Conservation (phyloP, 1,140 invertebrate species). For the Physella acuta region DNA sequence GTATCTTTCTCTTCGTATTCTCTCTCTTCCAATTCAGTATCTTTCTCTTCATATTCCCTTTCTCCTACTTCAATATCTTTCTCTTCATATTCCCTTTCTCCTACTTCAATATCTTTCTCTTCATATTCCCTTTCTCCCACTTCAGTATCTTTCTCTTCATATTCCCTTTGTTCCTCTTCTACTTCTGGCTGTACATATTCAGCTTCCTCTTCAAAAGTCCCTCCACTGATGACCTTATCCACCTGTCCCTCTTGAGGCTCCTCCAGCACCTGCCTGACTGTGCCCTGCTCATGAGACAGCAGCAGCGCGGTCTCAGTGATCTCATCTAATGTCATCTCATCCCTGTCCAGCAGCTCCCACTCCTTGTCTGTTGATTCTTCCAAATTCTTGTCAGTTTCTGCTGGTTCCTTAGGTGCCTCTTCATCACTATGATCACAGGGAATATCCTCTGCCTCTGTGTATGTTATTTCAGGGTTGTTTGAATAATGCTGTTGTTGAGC, state of each 20-base stretch:
- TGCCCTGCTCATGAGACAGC: no score
- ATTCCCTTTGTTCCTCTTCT: neutral
- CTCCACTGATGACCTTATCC: neutral
- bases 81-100: neutral
- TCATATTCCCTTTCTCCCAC: neutral
- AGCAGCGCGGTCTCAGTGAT: no score
- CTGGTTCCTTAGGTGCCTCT: no score
- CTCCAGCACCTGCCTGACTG: no score
- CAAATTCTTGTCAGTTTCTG: no score
- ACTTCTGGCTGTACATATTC: neutral
- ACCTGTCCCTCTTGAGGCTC: neutral
- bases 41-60: neutral
- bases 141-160: neutral
- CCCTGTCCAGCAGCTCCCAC: no score
- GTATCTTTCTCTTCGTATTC: neutral
- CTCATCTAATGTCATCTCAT: no score
- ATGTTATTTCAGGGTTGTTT: no score
- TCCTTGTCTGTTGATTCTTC: no score
- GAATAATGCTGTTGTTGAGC: neutral
- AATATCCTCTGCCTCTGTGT: no score
- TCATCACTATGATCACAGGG: no score
- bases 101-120: neutral
- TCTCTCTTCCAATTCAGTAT: neutral
- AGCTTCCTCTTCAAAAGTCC: neutral
- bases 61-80: neutral